These are phyloP conservation scores for Noctua janthe DNA, from an alignment of 2,888 invertebrate species.

Conservation along the genomic window DNA sequence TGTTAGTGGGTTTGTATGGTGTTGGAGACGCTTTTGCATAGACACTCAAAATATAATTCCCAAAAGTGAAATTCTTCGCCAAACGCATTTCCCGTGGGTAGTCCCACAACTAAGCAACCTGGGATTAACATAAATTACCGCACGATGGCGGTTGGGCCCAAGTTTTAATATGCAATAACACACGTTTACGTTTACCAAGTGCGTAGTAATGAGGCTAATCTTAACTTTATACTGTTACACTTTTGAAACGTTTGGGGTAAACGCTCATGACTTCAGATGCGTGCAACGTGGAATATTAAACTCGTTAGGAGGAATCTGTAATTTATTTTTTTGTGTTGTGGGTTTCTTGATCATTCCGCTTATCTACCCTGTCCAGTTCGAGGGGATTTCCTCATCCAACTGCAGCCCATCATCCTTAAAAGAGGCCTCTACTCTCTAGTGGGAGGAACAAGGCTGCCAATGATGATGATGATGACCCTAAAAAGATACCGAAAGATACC, in stretches of 20 bases:
- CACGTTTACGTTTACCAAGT: constrained; percentile 59
- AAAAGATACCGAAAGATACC: neutral
- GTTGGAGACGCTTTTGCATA: neutral
- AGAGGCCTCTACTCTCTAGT: neutral
- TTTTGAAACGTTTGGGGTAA: constrained; percentile 45
- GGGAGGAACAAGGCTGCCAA: neutral
- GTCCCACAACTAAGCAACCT: constrained; percentile 42
- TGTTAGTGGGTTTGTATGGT: neutral
- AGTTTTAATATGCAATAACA: constrained; percentile 68
- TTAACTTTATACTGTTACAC: constrained; percentile 49
- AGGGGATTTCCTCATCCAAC: neutral
- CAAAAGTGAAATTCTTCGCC: constrained; percentile 26
- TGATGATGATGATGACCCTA: neutral
- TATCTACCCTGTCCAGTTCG: too few relatives aligned
- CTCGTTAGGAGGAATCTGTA: neutral
- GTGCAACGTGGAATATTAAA: constrained; percentile 11
- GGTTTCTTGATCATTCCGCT: too few relatives aligned
- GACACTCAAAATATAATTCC: neutral
- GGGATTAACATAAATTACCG: constrained; percentile 67
- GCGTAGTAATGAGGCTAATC: constrained; percentile 57
- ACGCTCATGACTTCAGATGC: constrained; percentile 21
- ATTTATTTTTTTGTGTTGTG: neutral
- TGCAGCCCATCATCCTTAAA: neutral
- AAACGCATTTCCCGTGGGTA: constrained; percentile 31
- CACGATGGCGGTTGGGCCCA: constrained; percentile 48